A percentile compares a stretch with the other conserved stretches of the same genome.
Evolutionary conservation across 2,113 vertebrate species (phyloP).

Genomic region (Ctenodactylus gundi): DNA sequence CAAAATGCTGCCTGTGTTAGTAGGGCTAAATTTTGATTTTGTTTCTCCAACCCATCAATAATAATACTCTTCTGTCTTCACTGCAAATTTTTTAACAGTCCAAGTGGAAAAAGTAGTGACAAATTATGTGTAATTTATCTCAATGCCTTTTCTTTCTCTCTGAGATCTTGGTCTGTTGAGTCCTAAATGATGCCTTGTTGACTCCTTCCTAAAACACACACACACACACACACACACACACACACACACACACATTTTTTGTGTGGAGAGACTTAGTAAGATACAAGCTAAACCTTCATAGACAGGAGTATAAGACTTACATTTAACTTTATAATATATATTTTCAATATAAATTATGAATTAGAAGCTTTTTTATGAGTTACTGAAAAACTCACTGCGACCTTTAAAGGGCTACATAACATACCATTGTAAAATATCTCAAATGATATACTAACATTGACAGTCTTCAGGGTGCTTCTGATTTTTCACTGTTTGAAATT

Average conservation of each 20-base stretch:
- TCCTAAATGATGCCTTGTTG: background rate
- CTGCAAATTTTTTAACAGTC: background rate
- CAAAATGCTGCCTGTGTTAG: background rate
- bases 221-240: no score
- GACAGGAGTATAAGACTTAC: slow-evolving; percentile 20
- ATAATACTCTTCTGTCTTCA: no score
- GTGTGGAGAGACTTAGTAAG: background rate
- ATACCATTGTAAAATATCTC: background rate
- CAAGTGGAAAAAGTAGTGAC: background rate
- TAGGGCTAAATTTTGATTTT: background rate
- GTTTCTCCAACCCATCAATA: background rate
- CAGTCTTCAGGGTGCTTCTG: slow-evolving; percentile 16
- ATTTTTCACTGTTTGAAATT: slow-evolving; percentile 42
- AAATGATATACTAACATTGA: background rate
- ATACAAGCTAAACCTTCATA: background rate
- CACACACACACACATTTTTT: no score
- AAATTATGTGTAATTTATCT: background rate
- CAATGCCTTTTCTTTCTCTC: background rate
- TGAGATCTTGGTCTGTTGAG: background rate
- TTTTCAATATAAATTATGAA: slow-evolving; percentile 42
- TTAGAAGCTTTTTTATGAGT: slow-evolving; percentile 51
- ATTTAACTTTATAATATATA: slow-evolving; percentile 50
- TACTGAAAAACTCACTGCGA: slow-evolving; percentile 29
- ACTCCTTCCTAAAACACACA: background rate
- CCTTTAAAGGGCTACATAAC: background rate